Base-by-base conservation (phyloP, 2,113 vertebrate species). In the Calyptomena viridis region DNA sequence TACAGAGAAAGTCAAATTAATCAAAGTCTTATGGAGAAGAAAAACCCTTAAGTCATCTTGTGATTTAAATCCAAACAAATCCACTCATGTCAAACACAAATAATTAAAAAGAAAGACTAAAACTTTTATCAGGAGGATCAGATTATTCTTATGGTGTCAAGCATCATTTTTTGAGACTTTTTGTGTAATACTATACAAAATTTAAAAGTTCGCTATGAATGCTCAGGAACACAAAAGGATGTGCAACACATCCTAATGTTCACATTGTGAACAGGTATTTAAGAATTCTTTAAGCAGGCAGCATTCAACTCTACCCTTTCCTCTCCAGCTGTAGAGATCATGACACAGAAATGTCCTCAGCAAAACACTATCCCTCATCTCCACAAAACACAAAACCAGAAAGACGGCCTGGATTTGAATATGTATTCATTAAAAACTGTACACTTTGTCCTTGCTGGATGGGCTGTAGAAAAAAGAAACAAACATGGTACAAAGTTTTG, bases 191-290 rank as follows among this genome's bases (percentile, higher is more conserved):
- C 22, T 59, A 46, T 4, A 30, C 5, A 33, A 27, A 72, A 82
- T 68, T 35, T 4, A 1, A 12, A 2, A 19, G 10, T 50, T 75
- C 11, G 42, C 14, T 5, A 18, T 17, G 5, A 59, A 35, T 14
- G 15, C 6, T 69, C 40, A 40, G n/a, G 24, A 76, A 83, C 15
- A 60, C 25, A 76, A 47, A 94, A 47, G 5, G 18, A 39, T 35
- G 23, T 0, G 0, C 7, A 69, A 27, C 11, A 19, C 8, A 47
- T 74, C 8, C 28, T 21, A 58, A 3, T 2, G 13, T 53, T 83
- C 28, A 27, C 13, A 17, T 90, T 33, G 12, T 37, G 24, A 79
- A 58, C 3, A 53, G 12, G 2, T 47, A 27, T 35, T 78, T 74
- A 49, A 40, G 31, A 27, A 44, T 13, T 28, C 35, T 67, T 35